Evolutionary conservation across 2,888 invertebrate genomes (phyloP).

Genomic region (Bugulina stolonifera): DNA sequence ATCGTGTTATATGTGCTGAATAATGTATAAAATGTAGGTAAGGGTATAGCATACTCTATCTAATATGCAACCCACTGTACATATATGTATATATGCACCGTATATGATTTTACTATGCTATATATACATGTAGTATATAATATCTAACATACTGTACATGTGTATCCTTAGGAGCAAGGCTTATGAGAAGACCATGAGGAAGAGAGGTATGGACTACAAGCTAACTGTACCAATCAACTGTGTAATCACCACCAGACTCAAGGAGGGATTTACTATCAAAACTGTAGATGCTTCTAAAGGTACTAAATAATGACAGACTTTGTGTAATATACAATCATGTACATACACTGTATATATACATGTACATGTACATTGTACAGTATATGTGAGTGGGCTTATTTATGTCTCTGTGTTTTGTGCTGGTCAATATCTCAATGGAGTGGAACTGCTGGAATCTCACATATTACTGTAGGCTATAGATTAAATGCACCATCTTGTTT

Average conservation of each 20-base stretch:
- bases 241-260: conserved; percentile 66
- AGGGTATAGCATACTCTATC: too few relatives aligned
- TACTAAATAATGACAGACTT: conserved; percentile 23
- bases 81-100: too few relatives aligned
- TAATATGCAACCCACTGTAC: too few relatives aligned
- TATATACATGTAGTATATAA: background rate
- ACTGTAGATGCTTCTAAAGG: conserved; percentile 42
- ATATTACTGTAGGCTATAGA: too few relatives aligned
- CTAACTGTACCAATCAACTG: conserved; percentile 59
- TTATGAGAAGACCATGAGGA: conserved; percentile 56
- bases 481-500: background rate
- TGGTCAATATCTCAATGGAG: too few relatives aligned
- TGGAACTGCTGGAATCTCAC: too few relatives aligned
- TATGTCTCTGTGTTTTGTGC: too few relatives aligned
- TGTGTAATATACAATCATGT: background rate
- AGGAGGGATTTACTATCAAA: conserved; percentile 70
- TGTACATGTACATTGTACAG: background rate
- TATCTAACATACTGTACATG: background rate
- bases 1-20: too few relatives aligned
- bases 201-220: conserved; percentile 62
- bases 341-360: background rate
- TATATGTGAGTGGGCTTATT: too few relatives aligned
- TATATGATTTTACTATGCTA: background rate
- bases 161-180: background rate
- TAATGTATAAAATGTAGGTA: too few relatives aligned